A percentile compares a stretch with the other conserved stretches of the same genome.
Conservation (phyloP, 1,140 invertebrate genomes). For the Drosophila miranda region DNA sequence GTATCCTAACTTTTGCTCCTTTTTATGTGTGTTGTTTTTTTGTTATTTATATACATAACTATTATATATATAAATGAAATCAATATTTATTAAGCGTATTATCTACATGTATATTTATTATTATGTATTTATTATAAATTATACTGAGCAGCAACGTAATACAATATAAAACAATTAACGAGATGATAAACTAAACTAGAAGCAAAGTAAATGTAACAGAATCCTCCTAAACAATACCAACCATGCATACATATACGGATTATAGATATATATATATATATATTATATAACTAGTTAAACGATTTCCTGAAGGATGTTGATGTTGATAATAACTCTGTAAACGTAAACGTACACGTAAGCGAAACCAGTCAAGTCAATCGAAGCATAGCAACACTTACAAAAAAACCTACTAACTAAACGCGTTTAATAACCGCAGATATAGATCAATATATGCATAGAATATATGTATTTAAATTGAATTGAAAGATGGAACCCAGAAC, state of each 20-base stretch:
- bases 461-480: slow-evolving; percentile 4
- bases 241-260: slow-evolving; percentile 15
- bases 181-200: slow-evolving; percentile 44
- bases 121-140: slow-evolving; percentile 81
- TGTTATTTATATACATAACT: slow-evolving; percentile 79
- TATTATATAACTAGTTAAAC: slow-evolving; percentile 59
- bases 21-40: slow-evolving; percentile 81
- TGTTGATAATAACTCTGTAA: slow-evolving; percentile 72
- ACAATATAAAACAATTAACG: slow-evolving; percentile 48
- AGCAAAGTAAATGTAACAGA: slow-evolving; percentile 66
- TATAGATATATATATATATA: too few relatives aligned
- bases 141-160: slow-evolving; percentile 67
- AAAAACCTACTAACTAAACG: slow-evolving; percentile 57
- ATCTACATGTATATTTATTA: slow-evolving; percentile 81
- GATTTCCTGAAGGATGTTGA: slow-evolving; percentile 59
- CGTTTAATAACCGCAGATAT: slow-evolving; percentile 69
- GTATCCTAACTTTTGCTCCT: slow-evolving; percentile 73
- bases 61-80: slow-evolving; percentile 60
- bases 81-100: slow-evolving; percentile 80
- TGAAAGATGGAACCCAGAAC: slow-evolving; percentile 17
- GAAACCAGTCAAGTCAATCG: slow-evolving; percentile 76
- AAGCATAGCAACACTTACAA: slow-evolving; percentile 62
- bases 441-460: slow-evolving; percentile 46
- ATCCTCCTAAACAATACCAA: slow-evolving; percentile 73
- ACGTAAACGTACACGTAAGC: slow-evolving; percentile 52